Evolutionary conservation across 1,140 invertebrate species (phyloP).

Genomic region (Platyscapa corneri): DNA sequence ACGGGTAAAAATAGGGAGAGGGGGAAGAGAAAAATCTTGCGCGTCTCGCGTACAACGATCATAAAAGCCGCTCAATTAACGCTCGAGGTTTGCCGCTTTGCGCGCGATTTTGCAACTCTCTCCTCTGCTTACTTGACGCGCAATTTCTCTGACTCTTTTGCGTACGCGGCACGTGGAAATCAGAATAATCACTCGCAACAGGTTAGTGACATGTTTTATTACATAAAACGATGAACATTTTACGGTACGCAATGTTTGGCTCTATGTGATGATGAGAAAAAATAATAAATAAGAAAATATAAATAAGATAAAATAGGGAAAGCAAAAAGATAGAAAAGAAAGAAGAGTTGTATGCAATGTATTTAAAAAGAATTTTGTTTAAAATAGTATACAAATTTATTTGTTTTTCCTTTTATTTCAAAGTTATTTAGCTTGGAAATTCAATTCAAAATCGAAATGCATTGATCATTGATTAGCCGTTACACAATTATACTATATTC

Average conservation of each 20-base stretch:
- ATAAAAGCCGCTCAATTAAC: slow-evolving; percentile 40
- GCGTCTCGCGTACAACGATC: slow-evolving; percentile 16
- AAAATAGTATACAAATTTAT: not conserved
- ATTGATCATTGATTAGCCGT: not conserved
- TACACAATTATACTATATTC: not conserved
- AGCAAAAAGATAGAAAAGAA: not conserved
- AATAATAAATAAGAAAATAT: not conserved
- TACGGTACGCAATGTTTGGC: not conserved
- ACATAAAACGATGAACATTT: not conserved
- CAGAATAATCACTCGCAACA: slow-evolving; percentile 1
- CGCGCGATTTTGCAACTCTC: slow-evolving; percentile 9
- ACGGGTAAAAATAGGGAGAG: not conserved
- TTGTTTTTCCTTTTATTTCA: not conserved
- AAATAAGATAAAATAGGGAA: not conserved
- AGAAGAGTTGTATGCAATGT: not conserved
- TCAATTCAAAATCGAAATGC: not conserved
- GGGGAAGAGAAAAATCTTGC: slow-evolving; percentile 6
- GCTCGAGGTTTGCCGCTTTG: not conserved
- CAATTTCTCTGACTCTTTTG: not conserved
- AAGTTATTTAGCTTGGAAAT: not conserved
- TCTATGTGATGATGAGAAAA: not conserved
- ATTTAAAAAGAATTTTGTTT: not conserved
- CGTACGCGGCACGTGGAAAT: slow-evolving; percentile 29
- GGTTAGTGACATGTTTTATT: slow-evolving; percentile 16
- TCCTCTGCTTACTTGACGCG: not conserved